Percentiles rank a stretch among this genome's conserved stretches.
Evolutionary conservation across 2,888 invertebrate species (phyloP).

Genomic region (Synanthedon andrenaeformis): DNA sequence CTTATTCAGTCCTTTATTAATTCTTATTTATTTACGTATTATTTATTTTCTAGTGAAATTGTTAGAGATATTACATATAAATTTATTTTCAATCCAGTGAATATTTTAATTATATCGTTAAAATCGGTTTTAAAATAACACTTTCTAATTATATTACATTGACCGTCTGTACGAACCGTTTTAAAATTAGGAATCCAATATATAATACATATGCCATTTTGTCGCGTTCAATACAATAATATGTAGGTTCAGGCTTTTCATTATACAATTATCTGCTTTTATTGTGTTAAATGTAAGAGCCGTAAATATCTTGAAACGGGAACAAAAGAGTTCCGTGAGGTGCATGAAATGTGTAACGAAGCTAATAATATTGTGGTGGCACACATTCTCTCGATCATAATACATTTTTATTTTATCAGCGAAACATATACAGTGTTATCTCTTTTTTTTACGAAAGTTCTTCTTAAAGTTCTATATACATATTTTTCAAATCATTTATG

Average conservation of each 20-base stretch:
- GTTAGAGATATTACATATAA: too few relatives aligned
- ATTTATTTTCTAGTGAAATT: too few relatives aligned
- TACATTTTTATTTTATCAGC: neutral
- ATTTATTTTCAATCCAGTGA: too few relatives aligned
- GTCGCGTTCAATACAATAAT: neutral
- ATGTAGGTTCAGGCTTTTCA: neutral
- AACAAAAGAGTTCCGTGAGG: neutral
- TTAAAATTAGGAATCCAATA: neutral
- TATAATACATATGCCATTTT: neutral
- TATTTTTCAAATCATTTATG: too few relatives aligned
- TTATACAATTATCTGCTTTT: neutral
- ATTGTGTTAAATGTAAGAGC: neutral
- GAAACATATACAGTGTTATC: neutral
- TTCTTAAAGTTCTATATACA: too few relatives aligned
- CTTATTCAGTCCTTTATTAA: too few relatives aligned
- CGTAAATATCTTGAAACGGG: neutral
- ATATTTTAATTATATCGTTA: too few relatives aligned
- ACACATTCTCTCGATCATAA: neutral
- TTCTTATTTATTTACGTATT: too few relatives aligned
- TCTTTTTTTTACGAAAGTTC: neutral
- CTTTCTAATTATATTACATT: too few relatives aligned
- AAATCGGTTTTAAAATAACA: too few relatives aligned
- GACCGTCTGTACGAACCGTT: too few relatives aligned
- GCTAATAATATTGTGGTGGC: neutral
- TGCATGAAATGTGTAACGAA: neutral